Evolutionary conservation across 2,113 vertebrate genomes (phyloP).

Genomic region (Heteronetta atricapilla): DNA sequence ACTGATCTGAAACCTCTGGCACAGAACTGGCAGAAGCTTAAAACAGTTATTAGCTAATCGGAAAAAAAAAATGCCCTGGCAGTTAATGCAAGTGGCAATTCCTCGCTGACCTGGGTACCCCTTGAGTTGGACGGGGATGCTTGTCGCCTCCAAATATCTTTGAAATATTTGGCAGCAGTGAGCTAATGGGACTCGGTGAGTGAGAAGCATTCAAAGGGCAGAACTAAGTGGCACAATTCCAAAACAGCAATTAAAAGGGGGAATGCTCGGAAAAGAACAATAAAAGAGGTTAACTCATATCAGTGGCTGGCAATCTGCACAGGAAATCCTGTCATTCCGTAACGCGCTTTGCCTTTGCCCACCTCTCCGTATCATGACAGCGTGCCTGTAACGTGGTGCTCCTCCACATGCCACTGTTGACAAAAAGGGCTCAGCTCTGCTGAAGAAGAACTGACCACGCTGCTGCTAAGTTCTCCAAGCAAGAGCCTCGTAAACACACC

Average conservation of each 20-base stretch:
- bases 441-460: background rate
- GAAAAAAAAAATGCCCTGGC: background rate
- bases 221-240: constrained; percentile 52
- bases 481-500: background rate
- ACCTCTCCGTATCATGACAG: background rate
- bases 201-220: constrained; percentile 58
- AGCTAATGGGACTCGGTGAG: constrained; percentile 41
- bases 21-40: constrained; percentile 25
- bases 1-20: background rate
- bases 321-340: constrained; percentile 48
- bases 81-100: background rate
- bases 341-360: background rate
- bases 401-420: background rate
- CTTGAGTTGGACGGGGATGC: background rate
- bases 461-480: background rate
- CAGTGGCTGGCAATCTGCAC: constrained; percentile 24
- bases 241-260: constrained; percentile 66
- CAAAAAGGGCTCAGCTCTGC: background rate
- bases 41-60: constrained; percentile 17
- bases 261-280: constrained; percentile 64
- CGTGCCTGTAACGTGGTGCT: background rate
- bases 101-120: background rate
- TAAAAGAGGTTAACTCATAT: constrained; percentile 58
- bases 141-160: background rate
- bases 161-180: constrained; percentile 35